phyloP scores from a whole-genome alignment of 2,113 vertebrate species.

The Orcinus orca region DNA sequence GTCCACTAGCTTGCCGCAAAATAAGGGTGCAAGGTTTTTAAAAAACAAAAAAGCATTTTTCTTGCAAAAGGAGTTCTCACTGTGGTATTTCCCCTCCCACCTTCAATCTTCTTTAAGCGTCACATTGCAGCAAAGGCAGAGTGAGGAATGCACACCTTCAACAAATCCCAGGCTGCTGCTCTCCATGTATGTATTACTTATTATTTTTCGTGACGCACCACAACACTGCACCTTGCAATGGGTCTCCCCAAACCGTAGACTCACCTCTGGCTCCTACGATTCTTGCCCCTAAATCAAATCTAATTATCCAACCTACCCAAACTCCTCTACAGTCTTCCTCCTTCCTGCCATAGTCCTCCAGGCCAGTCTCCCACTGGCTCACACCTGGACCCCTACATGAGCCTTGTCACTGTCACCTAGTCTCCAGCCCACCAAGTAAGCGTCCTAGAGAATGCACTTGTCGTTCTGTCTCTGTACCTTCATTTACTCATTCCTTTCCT shows the following conservation, averaged over 20 bases:
- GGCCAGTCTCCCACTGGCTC: background rate
- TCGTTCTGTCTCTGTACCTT: background rate
- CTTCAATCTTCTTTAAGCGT: background rate
- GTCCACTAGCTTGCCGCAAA: background rate
- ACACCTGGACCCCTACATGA: rapidly evolving
- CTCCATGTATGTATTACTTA: background rate
- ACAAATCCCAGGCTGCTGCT: too few species aligned
- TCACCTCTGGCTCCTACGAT: background rate
- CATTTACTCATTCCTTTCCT: background rate
- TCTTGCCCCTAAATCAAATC: too few species aligned
- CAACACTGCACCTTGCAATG: background rate
- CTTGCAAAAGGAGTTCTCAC: background rate
- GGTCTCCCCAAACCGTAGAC: background rate
- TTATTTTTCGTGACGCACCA: rapidly evolving
- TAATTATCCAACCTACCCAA: background rate
- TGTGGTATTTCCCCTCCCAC: background rate
- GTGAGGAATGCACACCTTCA: rapidly evolving
- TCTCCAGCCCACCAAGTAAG: background rate
- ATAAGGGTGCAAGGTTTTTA: background rate
- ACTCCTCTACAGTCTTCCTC: rapidly evolving
- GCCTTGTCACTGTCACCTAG: rapidly evolving
- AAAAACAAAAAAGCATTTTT: background rate
- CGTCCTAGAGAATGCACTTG: rapidly evolving
- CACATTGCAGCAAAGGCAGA: rapidly evolving
- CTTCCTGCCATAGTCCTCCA: rapidly evolving